Base-by-base conservation (phyloP, 2,888 invertebrate genomes). In the Carpatolechia fugitivella region DNA sequence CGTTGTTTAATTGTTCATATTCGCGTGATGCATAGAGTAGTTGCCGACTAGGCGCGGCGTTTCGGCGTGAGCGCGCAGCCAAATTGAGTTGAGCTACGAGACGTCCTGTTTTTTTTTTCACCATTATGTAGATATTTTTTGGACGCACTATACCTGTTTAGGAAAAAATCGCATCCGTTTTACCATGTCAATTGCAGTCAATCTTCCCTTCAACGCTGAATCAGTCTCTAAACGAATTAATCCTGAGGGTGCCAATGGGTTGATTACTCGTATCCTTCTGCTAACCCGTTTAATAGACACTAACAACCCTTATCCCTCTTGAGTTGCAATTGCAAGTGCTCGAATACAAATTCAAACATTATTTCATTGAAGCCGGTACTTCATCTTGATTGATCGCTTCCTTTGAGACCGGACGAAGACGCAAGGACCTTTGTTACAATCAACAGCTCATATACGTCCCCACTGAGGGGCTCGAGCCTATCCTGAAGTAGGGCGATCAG, bases 1-100 rank as follows among this genome's bases (percentile, higher is more conserved):
- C 72, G 69, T 62, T 56, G 62, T 68, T 69, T 74, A 74, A 77
- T 76, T 78, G 75, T 73, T 71, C 62, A 67, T 62, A 69, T 72
- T 78, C 62, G 77, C 78, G 78, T 80, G 79, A 73, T 74, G 74
- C 73, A 74, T 74, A 65, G 68, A 58, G 60, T 63, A 57, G 55
- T 10, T 44, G 44, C 44, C 29, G 57, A 51, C n/a, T n/a, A n/a
- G n/a, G n/a, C n/a, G n/a, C 60, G 61, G 69, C 66, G 61, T n/a
- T 24, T 24, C 24, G 24, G 14, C 30, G 41, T 18, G 24, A 29
- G 29, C 41, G 31, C 24, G 24, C 24, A 4, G 24, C 24, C 3
- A 3, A 24, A 24, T 6, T 24, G 24, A n/a, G n/a, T n/a, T n/a
- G n/a, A n/a, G n/a, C n/a, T n/a, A n/a, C n/a, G n/a, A n/a, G n/a